These are phyloP conservation scores for Callimico goeldii DNA, from an alignment of 2,797 vertebrate species.

Conservation along the genomic window DNA sequence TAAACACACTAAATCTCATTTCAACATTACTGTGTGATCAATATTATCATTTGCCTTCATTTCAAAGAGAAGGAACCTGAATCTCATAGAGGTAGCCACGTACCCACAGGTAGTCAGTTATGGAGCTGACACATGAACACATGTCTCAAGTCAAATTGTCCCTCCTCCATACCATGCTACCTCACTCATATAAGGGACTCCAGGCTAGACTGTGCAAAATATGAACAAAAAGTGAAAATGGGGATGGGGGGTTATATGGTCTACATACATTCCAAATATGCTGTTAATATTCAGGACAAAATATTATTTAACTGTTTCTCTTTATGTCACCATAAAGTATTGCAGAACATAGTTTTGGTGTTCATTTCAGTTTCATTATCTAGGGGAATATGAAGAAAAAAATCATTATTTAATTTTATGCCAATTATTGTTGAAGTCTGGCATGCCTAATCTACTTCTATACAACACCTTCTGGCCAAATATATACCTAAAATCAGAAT, in stretches of 20 bases:
- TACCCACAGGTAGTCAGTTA: not conserved
- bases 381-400: not conserved
- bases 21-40: not conserved
- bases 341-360: not conserved
- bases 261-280: not conserved
- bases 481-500: not conserved
- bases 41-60: not conserved
- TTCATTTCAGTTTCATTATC: conserved; percentile 1
- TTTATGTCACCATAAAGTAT: not conserved
- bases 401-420: conserved; percentile 39
- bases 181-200: not conserved
- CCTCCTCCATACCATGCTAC: too few relatives aligned
- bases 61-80: not conserved
- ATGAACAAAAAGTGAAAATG: not conserved
- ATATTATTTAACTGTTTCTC: not conserved
- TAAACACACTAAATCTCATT: not conserved
- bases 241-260: not conserved
- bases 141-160: not conserved
- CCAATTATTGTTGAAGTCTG: not conserved
- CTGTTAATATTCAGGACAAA: not conserved
- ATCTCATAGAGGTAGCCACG: not conserved
- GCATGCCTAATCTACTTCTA: not conserved
- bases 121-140: not conserved
- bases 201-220: not conserved
- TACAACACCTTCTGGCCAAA: not conserved